These are phyloP conservation scores for Fundulus diaphanus DNA, from an alignment of 2,797 vertebrate genomes.

Conservation along the genomic window DNA sequence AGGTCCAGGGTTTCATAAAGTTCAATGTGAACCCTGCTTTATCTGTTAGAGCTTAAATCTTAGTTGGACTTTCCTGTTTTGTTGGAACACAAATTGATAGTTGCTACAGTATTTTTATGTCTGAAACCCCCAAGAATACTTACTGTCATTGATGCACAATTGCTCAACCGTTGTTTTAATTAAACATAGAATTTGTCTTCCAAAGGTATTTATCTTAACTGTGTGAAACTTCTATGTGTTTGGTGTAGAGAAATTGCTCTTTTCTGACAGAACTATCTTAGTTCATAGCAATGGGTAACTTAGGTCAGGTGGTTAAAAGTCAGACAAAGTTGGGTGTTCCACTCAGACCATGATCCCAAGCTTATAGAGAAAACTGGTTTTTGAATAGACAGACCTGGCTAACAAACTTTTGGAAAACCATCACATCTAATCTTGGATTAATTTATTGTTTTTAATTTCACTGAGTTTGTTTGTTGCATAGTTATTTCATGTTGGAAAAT, in stretches of 20 bases:
- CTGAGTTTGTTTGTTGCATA: too few relatives aligned
- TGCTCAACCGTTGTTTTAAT: too few relatives aligned
- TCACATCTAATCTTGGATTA: too few relatives aligned
- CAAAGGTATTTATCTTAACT: too few relatives aligned
- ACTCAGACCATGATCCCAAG: neutral
- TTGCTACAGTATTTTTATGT: neutral
- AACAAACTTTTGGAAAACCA: too few relatives aligned
- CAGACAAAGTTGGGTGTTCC: neutral
- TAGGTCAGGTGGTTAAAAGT: neutral
- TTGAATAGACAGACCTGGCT: too few relatives aligned
- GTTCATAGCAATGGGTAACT: neutral
- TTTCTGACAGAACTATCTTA: neutral
- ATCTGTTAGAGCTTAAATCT: neutral
- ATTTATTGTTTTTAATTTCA: too few relatives aligned
- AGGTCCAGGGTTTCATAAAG: neutral
- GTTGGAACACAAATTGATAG: neutral
- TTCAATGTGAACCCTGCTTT: neutral
- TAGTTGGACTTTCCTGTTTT: neutral
- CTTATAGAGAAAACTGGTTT: too few relatives aligned
- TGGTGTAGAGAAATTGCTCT: neutral
- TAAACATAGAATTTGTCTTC: too few relatives aligned
- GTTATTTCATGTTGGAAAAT: neutral
- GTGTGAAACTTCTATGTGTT: too few relatives aligned
- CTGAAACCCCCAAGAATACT: neutral
- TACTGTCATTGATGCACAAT: neutral